A percentile compares a stretch with the other conserved stretches of the same genome.
phyloP scores from a whole-genome alignment of 2,888 invertebrate genomes.

The Acrocyrtus sp. region DNA sequence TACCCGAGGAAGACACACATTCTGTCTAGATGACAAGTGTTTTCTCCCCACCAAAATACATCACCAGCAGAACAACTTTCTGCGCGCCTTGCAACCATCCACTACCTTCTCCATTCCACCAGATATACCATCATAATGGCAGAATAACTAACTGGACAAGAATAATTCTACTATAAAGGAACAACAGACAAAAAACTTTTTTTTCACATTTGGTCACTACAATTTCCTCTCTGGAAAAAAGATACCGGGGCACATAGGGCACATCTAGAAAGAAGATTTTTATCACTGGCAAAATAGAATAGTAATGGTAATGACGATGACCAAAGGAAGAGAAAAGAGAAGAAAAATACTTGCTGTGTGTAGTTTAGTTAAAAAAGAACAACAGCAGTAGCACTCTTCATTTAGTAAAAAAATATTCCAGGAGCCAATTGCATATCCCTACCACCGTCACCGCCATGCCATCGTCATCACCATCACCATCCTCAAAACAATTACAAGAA shows the following conservation, averaged over 20 bases:
- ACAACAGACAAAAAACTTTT: neutral
- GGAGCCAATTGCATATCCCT: slow-evolving; percentile 27
- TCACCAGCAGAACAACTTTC: neutral
- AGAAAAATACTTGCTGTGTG: slow-evolving; percentile 23
- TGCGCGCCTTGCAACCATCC: too few species aligned
- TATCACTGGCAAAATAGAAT: slow-evolving; percentile 10
- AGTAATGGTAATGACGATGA: neutral
- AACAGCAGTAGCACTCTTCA: slow-evolving; percentile 12
- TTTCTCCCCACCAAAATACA: neutral
- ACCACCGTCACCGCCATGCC: too few species aligned
- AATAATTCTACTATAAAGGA: slow-evolving; percentile 3
- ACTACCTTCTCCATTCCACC: too few species aligned
- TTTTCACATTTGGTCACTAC: slow-evolving; percentile 28
- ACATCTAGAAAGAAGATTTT: slow-evolving; percentile 4
- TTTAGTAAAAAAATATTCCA: slow-evolving; percentile 34
- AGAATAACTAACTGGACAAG: neutral
- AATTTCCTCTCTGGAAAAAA: slow-evolving; percentile 5
- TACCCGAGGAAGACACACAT: slow-evolving; percentile 54
- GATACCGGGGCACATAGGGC: neutral
- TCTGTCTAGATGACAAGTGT: neutral
- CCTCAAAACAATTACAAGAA: too few species aligned
- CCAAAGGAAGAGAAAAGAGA: slow-evolving; percentile 26
- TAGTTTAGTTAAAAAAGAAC: slow-evolving; percentile 2
- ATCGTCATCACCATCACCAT: too few species aligned
- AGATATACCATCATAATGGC: too few species aligned